Conservation (phyloP, 1,140 invertebrate species). For the Danaus melanippus region DNA sequence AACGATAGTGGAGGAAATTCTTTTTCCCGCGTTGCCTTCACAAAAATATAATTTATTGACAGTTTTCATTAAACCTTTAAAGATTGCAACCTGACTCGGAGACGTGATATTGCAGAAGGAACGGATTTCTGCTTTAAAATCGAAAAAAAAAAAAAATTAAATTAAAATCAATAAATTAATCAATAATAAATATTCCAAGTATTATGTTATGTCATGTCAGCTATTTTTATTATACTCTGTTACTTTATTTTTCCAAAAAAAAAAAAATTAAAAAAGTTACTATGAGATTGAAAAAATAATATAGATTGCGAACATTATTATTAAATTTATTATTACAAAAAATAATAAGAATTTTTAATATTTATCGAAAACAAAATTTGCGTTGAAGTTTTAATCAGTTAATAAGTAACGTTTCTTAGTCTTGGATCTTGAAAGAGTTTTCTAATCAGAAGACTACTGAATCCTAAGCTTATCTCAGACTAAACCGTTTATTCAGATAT, state of each 20-base stretch:
- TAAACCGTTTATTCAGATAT: constrained; percentile 16
- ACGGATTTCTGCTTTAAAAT: constrained; percentile 6
- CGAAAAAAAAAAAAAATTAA: not conserved
- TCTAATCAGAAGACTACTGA: too few species aligned
- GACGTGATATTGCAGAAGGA: not conserved
- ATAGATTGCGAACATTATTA: too few species aligned
- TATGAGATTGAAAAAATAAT: too few species aligned
- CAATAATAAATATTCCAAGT: too few species aligned
- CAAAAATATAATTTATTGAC: constrained; percentile 27
- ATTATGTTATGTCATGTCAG: too few species aligned
- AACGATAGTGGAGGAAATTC: constrained; percentile 25
- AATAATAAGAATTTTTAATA: too few species aligned
- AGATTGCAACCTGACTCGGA: constrained; percentile 10
- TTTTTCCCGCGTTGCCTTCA: constrained; percentile 17
- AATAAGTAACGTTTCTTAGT: not conserved
- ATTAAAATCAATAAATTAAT: too few species aligned
- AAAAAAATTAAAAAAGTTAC: too few species aligned
- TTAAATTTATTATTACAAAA: too few species aligned
- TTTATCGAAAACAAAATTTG: not conserved
- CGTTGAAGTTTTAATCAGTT: not conserved
- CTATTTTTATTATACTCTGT: too few species aligned
- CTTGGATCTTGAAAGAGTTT: not conserved
- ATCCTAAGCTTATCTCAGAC: constrained; percentile 9
- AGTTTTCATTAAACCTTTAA: constrained; percentile 21
- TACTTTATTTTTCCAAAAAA: too few species aligned